phyloP scores from a whole-genome alignment of 2,797 vertebrate species.

The Chiroxiphia lanceolata region DNA sequence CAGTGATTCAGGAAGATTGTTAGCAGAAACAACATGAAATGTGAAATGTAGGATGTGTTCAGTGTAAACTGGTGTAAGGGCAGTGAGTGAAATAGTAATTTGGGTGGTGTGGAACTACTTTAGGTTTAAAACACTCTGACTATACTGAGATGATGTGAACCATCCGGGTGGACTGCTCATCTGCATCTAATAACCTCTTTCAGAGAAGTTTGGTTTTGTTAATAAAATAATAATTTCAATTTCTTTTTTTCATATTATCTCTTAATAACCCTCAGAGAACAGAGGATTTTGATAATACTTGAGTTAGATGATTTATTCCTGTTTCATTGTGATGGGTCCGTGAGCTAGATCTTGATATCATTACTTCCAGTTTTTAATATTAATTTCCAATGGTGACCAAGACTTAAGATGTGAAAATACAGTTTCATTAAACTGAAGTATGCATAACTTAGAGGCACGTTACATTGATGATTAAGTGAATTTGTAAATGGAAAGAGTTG shows the following conservation, averaged over 20 bases:
- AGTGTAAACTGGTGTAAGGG: neutral
- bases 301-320: neutral
- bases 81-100: neutral
- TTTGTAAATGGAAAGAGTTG: neutral
- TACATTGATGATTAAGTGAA: neutral
- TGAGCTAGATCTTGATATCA: neutral
- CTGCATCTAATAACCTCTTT: neutral
- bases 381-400: constrained; percentile 23
- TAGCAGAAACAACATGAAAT: neutral
- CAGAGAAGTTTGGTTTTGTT: neutral
- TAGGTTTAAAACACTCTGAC: neutral
- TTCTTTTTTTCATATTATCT: neutral
- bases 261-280: neutral
- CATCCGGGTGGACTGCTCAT: neutral
- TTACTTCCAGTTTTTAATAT: constrained; percentile 22
- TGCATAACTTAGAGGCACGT: neutral
- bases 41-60: neutral
- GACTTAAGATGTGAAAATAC: constrained; percentile 17
- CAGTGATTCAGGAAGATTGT: neutral
- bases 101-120: neutral
- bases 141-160: neutral
- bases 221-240: neutral
- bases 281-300: neutral
- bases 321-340: neutral
- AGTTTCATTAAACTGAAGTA: constrained; percentile 30